A percentile compares a stretch with the other conserved stretches of the same genome.
These are phyloP conservation scores for Ptilonorhynchus violaceus DNA, from an alignment of 2,113 vertebrate species.

Conservation along the genomic window DNA sequence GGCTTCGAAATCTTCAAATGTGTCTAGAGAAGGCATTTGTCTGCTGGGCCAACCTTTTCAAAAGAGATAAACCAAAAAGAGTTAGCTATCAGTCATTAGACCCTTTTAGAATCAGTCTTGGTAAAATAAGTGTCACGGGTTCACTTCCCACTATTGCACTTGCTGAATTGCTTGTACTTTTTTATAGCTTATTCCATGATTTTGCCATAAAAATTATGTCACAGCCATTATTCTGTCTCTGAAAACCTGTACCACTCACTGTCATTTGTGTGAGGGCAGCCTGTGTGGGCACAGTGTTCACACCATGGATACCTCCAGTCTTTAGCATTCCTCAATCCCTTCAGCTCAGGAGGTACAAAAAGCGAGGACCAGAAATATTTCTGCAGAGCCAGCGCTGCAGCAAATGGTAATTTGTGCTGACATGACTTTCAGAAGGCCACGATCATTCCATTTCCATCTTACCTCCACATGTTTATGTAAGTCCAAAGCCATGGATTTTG, in stretches of 20 bases:
- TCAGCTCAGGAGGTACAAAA: background rate
- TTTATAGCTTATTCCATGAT: background rate
- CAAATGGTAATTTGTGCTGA: background rate
- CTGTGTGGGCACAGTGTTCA: background rate
- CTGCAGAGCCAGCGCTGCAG: rapidly evolving
- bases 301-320: background rate
- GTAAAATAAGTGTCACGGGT: background rate
- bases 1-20: slow-evolving; percentile 83
- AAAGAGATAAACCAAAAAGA: background rate
- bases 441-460: background rate
- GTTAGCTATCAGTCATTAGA: background rate
- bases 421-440: background rate
- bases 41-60: slow-evolving; percentile 81
- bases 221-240: background rate
- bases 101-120: background rate
- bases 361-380: background rate
- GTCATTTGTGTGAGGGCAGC: background rate
- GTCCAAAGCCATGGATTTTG: background rate
- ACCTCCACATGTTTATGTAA: background rate
- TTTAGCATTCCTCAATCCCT: background rate
- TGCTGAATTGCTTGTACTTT: background rate
- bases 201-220: background rate
- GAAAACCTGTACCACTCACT: background rate
- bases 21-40: slow-evolving; percentile 81
- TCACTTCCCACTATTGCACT: background rate